Conservation (phyloP, 2,888 invertebrate species). For the Cetonia aurata region DNA sequence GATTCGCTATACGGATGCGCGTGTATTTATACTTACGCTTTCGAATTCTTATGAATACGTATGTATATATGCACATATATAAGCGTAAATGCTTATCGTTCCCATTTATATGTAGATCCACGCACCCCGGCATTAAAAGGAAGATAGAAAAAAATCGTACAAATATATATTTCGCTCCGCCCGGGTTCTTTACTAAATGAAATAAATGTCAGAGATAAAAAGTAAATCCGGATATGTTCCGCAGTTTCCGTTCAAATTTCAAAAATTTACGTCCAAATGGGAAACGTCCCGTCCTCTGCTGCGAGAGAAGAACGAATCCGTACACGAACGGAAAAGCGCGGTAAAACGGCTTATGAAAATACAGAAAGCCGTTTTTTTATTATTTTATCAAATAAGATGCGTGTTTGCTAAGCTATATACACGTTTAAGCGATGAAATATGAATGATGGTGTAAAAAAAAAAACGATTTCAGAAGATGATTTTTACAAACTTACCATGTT, state of each 20-base stretch:
- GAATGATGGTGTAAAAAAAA: background rate
- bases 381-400: too few relatives aligned
- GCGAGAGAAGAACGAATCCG: background rate
- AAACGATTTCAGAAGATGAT: background rate
- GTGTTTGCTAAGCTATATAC: too few relatives aligned
- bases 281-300: background rate
- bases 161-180: conserved; percentile 32
- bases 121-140: conserved; percentile 16
- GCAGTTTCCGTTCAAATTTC: conserved; percentile 16
- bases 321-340: too few relatives aligned
- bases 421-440: too few relatives aligned
- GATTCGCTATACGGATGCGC: too few relatives aligned
- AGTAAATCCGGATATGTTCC: conserved; percentile 19
- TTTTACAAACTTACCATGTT: conserved; percentile 68
- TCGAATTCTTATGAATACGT: background rate
- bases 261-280: conserved; percentile 21
- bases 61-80: background rate
- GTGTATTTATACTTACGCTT: too few relatives aligned
- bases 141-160: conserved; percentile 27
- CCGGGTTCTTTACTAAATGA: conserved; percentile 26
- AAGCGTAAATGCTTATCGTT: conserved; percentile 14
- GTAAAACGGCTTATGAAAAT: too few relatives aligned
- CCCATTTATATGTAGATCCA: conserved; percentile 33
- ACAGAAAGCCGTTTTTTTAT: too few relatives aligned
- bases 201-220: conserved; percentile 39